These are phyloP conservation scores for Cosmia trapezina DNA, from an alignment of 2,888 invertebrate species.

Conservation along the genomic window DNA sequence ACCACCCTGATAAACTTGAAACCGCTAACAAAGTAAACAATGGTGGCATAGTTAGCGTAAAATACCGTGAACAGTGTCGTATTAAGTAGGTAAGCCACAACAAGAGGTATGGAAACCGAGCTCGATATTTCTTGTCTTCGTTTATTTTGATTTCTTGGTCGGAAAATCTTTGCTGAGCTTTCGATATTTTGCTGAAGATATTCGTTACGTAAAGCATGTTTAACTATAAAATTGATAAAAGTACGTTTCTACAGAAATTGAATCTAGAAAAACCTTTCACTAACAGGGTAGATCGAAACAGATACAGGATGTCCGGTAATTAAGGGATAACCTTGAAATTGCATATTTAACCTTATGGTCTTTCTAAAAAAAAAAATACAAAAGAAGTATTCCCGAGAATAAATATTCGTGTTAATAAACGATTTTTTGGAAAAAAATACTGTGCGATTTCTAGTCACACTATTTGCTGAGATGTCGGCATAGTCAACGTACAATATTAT, in stretches of 20 bases:
- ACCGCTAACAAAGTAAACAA: constrained; percentile 32
- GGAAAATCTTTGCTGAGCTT: background rate
- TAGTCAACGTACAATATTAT: no score
- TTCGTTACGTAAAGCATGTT: background rate
- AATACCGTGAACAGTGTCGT: constrained; percentile 7
- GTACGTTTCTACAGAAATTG: background rate
- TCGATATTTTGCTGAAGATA: no score
- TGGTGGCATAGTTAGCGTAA: background rate
- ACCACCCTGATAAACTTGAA: constrained; percentile 36
- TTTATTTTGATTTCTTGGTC: background rate
- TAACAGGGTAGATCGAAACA: background rate
- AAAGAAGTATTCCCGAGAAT: no score
- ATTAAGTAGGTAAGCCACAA: constrained; percentile 2
- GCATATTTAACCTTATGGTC: no score
- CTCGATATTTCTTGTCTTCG: constrained; percentile 7
- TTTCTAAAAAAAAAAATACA: no score
- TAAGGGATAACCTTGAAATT: no score
- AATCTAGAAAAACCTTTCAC: background rate
- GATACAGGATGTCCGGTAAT: no score
- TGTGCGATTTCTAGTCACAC: no score
- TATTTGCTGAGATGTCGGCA: no score
- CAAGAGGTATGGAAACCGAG: constrained; percentile 8
- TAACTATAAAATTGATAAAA: background rate
- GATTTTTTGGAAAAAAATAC: no score
- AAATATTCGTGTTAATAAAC: no score